These are phyloP conservation scores for Whitmania pigra DNA, from an alignment of 1,140 invertebrate genomes.

Conservation along the genomic window DNA sequence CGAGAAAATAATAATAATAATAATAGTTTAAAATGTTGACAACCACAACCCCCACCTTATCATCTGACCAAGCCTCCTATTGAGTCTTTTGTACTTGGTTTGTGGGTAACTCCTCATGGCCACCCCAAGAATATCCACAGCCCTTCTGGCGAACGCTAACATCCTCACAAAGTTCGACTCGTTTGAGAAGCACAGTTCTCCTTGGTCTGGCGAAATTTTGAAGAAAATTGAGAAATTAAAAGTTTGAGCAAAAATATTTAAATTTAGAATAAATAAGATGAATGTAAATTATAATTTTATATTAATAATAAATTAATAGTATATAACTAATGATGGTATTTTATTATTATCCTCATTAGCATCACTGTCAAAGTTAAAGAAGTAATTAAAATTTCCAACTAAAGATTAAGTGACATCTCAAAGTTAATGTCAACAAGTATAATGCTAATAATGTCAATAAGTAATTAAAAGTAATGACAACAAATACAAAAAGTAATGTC, in stretches of 20 bases:
- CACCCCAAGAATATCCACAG: not conserved
- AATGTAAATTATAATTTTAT: too few species aligned
- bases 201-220: not conserved
- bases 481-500: not conserved
- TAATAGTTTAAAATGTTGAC: not conserved
- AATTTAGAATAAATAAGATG: too few species aligned
- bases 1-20: too few species aligned
- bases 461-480: too few species aligned
- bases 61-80: not conserved
- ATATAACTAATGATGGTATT: too few species aligned
- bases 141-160: not conserved
- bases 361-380: too few species aligned
- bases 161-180: slow-evolving; percentile 8
- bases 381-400: too few species aligned
- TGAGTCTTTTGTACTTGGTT: not conserved
- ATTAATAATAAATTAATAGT: too few species aligned
- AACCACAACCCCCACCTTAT: not conserved
- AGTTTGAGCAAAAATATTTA: too few species aligned
- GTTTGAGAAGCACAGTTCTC: not conserved
- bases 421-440: not conserved
- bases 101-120: slow-evolving; percentile 2
- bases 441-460: not conserved
- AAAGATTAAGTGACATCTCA: too few species aligned
- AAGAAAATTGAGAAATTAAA: not conserved
- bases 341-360: too few species aligned